Evolutionary conservation across 2,888 invertebrate species (phyloP).

Genomic region (Sesia bembeciformis): DNA sequence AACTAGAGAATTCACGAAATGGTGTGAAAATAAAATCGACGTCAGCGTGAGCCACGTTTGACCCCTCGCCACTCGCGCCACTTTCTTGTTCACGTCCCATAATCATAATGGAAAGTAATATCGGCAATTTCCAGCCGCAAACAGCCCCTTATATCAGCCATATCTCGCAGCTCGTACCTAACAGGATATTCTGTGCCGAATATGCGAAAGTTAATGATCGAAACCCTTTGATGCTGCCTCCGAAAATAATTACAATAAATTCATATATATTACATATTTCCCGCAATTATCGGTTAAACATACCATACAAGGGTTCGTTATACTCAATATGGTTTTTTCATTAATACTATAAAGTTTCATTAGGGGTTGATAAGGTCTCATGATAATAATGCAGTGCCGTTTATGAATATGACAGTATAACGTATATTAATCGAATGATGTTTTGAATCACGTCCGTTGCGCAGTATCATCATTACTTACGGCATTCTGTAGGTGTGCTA

Average conservation of each 20-base stretch:
- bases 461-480: constrained; percentile 28
- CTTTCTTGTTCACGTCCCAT: constrained; percentile 56
- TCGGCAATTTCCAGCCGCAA: constrained; percentile 49
- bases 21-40: constrained; percentile 44
- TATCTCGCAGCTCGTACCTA: constrained; percentile 37
- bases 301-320: constrained; percentile 9
- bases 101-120: constrained; percentile 58
- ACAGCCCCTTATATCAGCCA: constrained; percentile 41
- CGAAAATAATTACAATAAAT: constrained; percentile 18
- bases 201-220: constrained; percentile 36
- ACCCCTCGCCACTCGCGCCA: constrained; percentile 36
- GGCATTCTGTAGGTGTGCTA: constrained; percentile 49
- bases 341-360: constrained; percentile 21
- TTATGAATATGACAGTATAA: not conserved
- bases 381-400: constrained; percentile 8
- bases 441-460: not conserved
- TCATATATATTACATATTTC: constrained; percentile 17
- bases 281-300: constrained; percentile 22
- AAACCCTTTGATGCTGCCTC: constrained; percentile 26
- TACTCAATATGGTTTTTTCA: constrained; percentile 18
- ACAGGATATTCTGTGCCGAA: constrained; percentile 24
- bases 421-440: not conserved
- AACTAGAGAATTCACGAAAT: constrained; percentile 22
- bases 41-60: constrained; percentile 31
- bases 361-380: constrained; percentile 15